Evolutionary conservation across 2,797 vertebrate species (phyloP), one percentile per base, ranked within the genome.

Genomic region (Gephyroberyx darwinii): DNA sequence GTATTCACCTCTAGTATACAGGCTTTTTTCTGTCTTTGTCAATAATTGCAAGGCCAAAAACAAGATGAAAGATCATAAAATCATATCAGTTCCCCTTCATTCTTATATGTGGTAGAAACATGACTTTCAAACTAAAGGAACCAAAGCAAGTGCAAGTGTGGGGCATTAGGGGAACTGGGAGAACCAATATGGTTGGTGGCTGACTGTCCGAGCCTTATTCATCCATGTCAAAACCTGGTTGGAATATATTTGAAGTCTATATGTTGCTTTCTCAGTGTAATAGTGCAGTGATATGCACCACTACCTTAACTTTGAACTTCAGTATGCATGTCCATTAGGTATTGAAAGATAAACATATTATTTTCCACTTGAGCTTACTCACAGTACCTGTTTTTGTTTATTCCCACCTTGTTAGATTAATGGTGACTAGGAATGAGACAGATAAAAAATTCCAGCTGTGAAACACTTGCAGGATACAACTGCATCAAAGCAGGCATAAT

Each of bases 401-500:
- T 64, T 69, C 68, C 65, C 37, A 69, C 63, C 22, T 75, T 77
- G 56, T 65, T 50, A 41, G 68, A 54, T 61, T 45, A 78, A 71
- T 39, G 16, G 31, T 57, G 43, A 70, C 53, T 70, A 30, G 53
- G 84, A 58, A 78, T 69, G 77, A 79, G 74, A 77, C 55, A 37
- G 75, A 79, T 74, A 66, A 74, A 82, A 10, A 58, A 67, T 73
- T 57, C 54, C 69, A 41, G 54, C 80, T 74, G 79, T 86, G 75
- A 78, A 83, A 72, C 59, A 78, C 64, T 80, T 57, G 43, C 61
- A 84, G 74, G 68, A 68, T 84, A 82, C 77, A 85, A 71, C 65
- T 77, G 78, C 82, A 78, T 85, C 86, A 81, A 82, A 82, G 85
- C 84, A 73, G 80, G 83, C 74, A 86, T 80, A 64, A 88, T 78